phyloP scores from a whole-genome alignment of 2,113 vertebrate genomes.

The Vombatus ursinus region DNA sequence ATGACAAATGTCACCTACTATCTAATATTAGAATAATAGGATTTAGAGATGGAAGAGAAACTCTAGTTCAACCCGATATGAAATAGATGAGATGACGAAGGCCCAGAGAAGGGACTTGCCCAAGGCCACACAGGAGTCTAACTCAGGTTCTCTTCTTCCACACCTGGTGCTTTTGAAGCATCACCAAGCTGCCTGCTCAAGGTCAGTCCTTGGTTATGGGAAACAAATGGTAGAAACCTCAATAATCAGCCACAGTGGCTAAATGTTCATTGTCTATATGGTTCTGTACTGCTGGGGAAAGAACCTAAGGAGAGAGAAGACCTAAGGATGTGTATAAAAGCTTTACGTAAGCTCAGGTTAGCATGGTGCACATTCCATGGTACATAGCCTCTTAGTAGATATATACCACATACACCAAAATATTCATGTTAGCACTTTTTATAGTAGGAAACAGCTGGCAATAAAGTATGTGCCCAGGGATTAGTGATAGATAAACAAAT shows the following conservation, averaged over 20 bases:
- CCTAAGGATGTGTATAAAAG: background rate
- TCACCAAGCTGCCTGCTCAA: background rate
- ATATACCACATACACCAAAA: background rate
- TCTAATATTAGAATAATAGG: background rate
- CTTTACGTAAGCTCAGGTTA: background rate
- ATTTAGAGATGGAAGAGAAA: background rate
- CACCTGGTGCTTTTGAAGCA: background rate
- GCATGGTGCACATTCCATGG: background rate
- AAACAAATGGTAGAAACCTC: background rate
- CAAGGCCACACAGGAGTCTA: background rate
- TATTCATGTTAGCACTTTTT: background rate
- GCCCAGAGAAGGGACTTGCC: background rate
- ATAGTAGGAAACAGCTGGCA: background rate
- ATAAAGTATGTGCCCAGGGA: background rate
- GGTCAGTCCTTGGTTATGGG: background rate
- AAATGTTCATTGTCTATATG: background rate
- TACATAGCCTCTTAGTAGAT: background rate
- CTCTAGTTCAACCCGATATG: background rate
- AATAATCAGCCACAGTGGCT: background rate
- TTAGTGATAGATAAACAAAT: background rate
- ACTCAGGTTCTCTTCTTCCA: background rate
- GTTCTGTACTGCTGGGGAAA: background rate
- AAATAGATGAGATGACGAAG: background rate
- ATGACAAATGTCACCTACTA: background rate
- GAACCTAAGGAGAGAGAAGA: background rate